These are phyloP conservation scores for Lacerta viridis DNA, from an alignment of 2,797 vertebrate species.

Conservation along the genomic window DNA sequence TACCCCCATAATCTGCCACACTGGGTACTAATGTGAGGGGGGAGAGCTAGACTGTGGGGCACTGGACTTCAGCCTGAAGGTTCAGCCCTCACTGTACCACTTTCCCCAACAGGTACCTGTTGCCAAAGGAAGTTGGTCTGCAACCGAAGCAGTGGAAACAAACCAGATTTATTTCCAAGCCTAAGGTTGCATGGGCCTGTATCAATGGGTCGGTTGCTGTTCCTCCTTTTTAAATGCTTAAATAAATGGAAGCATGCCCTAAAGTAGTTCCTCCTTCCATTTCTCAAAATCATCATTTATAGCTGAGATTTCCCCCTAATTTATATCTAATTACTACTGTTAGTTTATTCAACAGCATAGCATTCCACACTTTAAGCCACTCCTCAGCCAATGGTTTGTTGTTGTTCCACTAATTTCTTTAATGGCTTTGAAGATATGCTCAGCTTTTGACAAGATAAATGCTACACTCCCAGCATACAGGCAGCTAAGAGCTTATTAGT, in stretches of 20 bases:
- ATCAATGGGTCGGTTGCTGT: neutral
- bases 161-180: neutral
- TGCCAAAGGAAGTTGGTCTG: neutral
- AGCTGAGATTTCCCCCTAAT: neutral
- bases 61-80: too few species aligned
- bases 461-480: neutral
- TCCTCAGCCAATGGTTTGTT: neutral
- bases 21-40: too few species aligned
- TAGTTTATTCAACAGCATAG: neutral
- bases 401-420: neutral
- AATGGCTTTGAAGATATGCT: neutral
- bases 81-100: neutral
- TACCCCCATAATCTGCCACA: too few species aligned
- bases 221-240: neutral
- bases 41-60: too few species aligned
- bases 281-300: constrained; percentile 15
- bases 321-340: neutral
- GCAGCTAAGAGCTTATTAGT: neutral
- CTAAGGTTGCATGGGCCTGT: neutral
- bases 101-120: neutral
- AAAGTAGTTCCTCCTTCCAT: neutral
- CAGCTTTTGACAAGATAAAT: neutral
- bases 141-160: neutral
- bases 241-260: neutral
- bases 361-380: neutral